Base-by-base conservation (phyloP, 1,140 invertebrate species). In the Anastrepha ludens region DNA sequence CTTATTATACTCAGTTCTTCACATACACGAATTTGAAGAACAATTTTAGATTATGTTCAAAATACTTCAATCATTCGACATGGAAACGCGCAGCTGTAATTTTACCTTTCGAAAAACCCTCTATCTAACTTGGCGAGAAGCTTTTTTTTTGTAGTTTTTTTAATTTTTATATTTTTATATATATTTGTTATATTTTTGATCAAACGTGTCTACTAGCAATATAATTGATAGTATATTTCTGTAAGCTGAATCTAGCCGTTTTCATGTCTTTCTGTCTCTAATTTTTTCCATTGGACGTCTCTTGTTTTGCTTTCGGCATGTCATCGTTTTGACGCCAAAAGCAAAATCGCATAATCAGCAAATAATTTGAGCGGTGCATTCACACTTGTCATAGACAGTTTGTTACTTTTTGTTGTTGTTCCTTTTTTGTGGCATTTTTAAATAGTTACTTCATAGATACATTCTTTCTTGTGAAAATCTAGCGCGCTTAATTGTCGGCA, bases 281-380 rank as follows among this genome's bases (percentile, higher is more conserved):
- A 67, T 67, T 11, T 41, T 41, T 67, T 41, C 20, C 13, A 67
- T 67, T 67, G 65, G 9, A 9, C 41, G 39, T 41, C n/a, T n/a
- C 44, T 55, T 55, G 74, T 55, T 47, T 55, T 15, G 13, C 44
- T 55, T 81, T 50, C 47, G 47, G 74, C 47, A 81, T 81, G 47
- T 3, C 44, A 55, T 17, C 7, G 29, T 81, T 81, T 55, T 74
- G 41, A 74, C 67, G 41, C 67, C 39, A 6, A 47, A 50, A 20
- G 74, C 44, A 47, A 81, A 81, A 55, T 81, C n/a, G 47, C 74
- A 81, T 8, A 81, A 81, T 81, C n/a, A 20, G 74, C 74, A 50
- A 8, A 55, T 20, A 81, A 81, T 55, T 81, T 50, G 74, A 11
- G 44, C 41, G 74, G 47, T 81, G 74, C 74, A 58, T 81, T 81